Base-by-base conservation (phyloP, 2,888 invertebrate species). In the Lepidonotus clava region DNA sequence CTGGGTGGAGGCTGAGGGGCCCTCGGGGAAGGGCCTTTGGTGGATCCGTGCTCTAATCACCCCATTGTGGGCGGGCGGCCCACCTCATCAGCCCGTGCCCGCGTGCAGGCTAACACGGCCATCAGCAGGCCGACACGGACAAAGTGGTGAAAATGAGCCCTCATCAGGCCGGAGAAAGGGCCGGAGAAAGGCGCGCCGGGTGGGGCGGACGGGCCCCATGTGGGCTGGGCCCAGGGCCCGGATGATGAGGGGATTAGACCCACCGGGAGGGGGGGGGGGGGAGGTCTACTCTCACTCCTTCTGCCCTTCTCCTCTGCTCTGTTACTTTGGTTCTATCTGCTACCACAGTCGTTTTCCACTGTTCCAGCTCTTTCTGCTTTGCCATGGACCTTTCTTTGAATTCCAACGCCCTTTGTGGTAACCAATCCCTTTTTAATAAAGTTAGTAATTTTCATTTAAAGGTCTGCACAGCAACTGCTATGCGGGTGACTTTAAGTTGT, bases 61-160 rank as follows among this genome's bases (percentile, higher is more conserved):
- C 14, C 0, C n/a, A 40, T 76, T 76, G 76, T 76, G 18, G 40
- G 38, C 40, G 38, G 6, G 38, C 4, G 14, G 11, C n/a, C n/a
- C 36, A 76, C 38, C 38, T n/a, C 76, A 76, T 76, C 76, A 76
- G 76, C 5, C n/a, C 24, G 38, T 6, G 24, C 8, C 21, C n/a
- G 36, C 14, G 38, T 1, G 5, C 21, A n/a, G 40, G 32, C 71
- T 71, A 71, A 71, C 38, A 6, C 34, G 34, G n/a, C 76, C 38
- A 76, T 76, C 76, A 76, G 40, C 76, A 14, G 38, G 38, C 71
- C 6, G 76, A 14, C 38, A 36, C 76, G 14, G 67, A 51, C 67
- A 71, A 71, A 71, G 76, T 76, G 76, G 24, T 76, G 76, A 76
- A 38, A 76, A 76, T 76, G 76, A 76, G 76, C 76, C 76, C 38